Conservation (phyloP, 2,888 invertebrate species). For the Lamellibrachia columna region DNA sequence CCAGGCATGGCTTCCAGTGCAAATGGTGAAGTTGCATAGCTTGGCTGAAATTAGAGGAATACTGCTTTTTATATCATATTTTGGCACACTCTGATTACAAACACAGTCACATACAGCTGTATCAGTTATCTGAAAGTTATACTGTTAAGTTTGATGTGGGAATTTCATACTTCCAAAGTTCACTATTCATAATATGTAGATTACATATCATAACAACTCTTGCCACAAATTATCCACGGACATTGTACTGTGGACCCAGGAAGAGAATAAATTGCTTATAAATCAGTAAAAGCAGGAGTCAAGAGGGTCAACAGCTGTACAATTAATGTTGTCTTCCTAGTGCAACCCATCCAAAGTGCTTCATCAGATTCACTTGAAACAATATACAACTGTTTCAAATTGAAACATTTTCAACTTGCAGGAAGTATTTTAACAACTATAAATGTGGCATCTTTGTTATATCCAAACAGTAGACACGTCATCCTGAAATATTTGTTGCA, state of each 20-base stretch:
- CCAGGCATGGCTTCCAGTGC: conserved; percentile 18
- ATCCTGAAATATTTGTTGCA: too few relatives aligned
- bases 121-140: not conserved
- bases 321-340: not conserved
- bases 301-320: not conserved
- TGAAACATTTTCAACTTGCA: not conserved
- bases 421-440: not conserved
- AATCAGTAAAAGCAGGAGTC: not conserved
- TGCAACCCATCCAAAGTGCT: not conserved
- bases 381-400: not conserved
- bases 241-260: not conserved
- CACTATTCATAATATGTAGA: not conserved
- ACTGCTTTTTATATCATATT: not conserved
- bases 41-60: conserved; percentile 14
- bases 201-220: not conserved
- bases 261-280: not conserved
- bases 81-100: not conserved
- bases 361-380: not conserved
- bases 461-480: too few relatives aligned
- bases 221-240: not conserved
- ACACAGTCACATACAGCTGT: not conserved
- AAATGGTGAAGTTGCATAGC: conserved; percentile 17
- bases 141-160: not conserved
- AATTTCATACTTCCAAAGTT: not conserved
- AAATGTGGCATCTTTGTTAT: too few relatives aligned